Evolutionary conservation across 30 jellyfish, hydroid and myxozoan species (phyloP).

Genomic region (Aurelia sp.): DNA sequence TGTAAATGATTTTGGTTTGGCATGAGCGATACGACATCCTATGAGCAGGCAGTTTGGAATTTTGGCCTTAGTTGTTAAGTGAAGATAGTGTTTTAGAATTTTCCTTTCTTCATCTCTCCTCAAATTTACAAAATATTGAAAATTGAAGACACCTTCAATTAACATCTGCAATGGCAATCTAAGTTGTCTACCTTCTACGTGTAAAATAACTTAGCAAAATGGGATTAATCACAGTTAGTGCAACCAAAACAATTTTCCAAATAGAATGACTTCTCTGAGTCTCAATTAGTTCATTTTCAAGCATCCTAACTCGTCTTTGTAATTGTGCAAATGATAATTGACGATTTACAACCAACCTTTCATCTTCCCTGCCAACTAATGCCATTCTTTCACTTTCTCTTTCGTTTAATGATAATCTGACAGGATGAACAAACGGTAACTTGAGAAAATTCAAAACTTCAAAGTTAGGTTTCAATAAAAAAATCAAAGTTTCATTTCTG

Average conservation of each 20-base stretch:
- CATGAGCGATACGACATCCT: too few species aligned
- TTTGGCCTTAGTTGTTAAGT: too few species aligned
- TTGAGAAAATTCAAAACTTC: not conserved
- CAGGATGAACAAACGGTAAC: not conserved
- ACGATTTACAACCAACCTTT: constrained; percentile 9
- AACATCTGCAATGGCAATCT: not conserved
- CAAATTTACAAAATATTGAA: too few species aligned
- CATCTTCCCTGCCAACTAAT: constrained; percentile 63
- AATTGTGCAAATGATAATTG: constrained; percentile 42
- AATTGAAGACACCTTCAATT: not conserved
- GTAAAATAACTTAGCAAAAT: constrained; percentile 36
- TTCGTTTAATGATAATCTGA: constrained; percentile 32
- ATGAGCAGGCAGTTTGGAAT: too few species aligned
- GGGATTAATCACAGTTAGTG: constrained; percentile 68
- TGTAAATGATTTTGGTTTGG: too few species aligned
- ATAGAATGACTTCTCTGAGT: constrained; percentile 38
- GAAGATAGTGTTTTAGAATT: too few species aligned
- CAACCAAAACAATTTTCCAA: constrained; percentile 67
- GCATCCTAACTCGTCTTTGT: constrained; percentile 67
- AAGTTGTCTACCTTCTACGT: constrained; percentile 34
- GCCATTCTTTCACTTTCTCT: constrained; percentile 67
- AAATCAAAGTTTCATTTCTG: too few species aligned
- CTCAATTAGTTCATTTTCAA: constrained; percentile 70
- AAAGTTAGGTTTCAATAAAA: not conserved
- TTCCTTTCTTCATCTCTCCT: too few species aligned